A percentile compares a stretch with the other conserved stretches of the same genome.
Evolutionary conservation across 2,888 invertebrate genomes (phyloP).

Genomic region (Lasioglossum leucozonium): DNA sequence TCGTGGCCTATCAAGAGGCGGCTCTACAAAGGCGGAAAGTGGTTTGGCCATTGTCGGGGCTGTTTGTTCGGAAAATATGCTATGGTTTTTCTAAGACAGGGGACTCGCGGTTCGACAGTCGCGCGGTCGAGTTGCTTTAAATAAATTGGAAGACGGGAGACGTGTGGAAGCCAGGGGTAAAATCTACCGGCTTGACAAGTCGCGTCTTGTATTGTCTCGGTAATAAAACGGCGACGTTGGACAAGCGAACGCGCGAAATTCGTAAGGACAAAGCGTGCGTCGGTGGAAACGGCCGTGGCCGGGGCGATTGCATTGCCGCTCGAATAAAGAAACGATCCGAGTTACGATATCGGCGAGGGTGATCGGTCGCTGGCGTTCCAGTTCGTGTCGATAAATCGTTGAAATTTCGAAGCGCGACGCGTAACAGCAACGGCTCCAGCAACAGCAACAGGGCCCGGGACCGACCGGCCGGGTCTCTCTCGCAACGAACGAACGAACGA

Average conservation of each 20-base stretch:
- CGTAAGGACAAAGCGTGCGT: constrained; percentile 28
- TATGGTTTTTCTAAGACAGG: constrained; percentile 36
- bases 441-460: not conserved
- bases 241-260: not conserved
- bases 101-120: not conserved
- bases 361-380: constrained; percentile 63
- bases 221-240: not conserved
- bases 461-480: constrained; percentile 18
- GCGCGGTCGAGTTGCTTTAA: constrained; percentile 15
- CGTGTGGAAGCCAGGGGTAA: not conserved
- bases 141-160: not conserved
- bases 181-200: no score
- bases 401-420: constrained; percentile 73
- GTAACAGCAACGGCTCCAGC: constrained; percentile 48
- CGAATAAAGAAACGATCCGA: constrained; percentile 41
- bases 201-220: not conserved
- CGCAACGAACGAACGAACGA: constrained; percentile 34
- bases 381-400: constrained; percentile 73
- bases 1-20: constrained; percentile 34
- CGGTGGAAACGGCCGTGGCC: not conserved
- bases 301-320: constrained; percentile 30
- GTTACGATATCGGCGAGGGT: constrained; percentile 33
- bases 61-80: constrained; percentile 65
- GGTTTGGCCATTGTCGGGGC: constrained; percentile 52
- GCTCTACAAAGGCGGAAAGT: constrained; percentile 34